Base-by-base conservation (phyloP, 1,140 invertebrate species). In the Tenebrio molitor region DNA sequence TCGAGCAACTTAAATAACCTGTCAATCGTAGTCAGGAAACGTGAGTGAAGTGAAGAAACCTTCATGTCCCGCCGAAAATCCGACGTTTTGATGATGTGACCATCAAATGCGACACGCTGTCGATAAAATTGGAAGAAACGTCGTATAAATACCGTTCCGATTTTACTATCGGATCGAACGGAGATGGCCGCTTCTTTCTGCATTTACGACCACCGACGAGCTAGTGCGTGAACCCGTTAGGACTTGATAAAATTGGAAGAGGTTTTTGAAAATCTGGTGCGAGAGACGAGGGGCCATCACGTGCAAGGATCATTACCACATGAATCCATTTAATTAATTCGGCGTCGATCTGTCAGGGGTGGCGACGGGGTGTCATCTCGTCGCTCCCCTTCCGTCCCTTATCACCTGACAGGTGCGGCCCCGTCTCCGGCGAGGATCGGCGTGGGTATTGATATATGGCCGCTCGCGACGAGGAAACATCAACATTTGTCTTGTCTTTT, bases 1-100 rank as follows among this genome's bases (percentile, higher is more conserved):
- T 79, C 71, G 73, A 77, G 76, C 65, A 79, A 77, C 77, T 79
- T 79, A 77, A 79, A 79, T 79, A 79, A 77, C 74, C 72, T 79
- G 77, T 79, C 77, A 76, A 77, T 79, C 77, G 74, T 66, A 34
- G 64, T 39, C 53, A 74, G 71, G 72, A 73, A 78, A 75, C 67
- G 34, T 69, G 44, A 69, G 67, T 39, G 50, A 58, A 58, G 66
- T 62, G 41, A 34, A 72, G 42, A 66, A 63, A 68, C 68, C 50
- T 77, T 74, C 72, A 73, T 68, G 75, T 76, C 65, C 69, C 73
- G 69, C 44, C 42, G 65, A 77, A 77, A 76, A 77, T 77, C 74
- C 72, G 72, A 75, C 72, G 72, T 76, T 73, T 74, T 72, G 74
- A 76, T 73, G 76, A 76, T 69, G 46, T 74, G 74, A 72, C 74